A percentile compares a stretch with the other conserved stretches of the same genome.
Evolutionary conservation across 2,888 invertebrate genomes (phyloP).

Genomic region (Thereva nobilitata): DNA sequence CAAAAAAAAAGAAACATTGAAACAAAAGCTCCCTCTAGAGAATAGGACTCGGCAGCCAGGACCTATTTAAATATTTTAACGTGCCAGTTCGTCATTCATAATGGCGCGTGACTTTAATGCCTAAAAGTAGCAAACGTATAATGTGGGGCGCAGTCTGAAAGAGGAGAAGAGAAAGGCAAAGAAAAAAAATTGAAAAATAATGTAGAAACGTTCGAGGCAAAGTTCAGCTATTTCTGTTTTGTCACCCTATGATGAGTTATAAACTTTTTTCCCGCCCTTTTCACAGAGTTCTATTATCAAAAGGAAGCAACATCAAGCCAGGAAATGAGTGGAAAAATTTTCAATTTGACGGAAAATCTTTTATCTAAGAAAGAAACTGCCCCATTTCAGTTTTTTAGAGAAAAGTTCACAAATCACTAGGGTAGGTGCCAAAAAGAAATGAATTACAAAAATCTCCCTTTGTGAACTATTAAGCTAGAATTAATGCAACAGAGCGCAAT

Average conservation of each 20-base stretch:
- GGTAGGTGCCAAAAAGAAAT: no score
- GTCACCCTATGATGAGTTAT: conserved; percentile 32
- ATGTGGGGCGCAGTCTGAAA: no score
- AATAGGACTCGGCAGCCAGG: conserved; percentile 13
- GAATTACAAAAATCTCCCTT: no score
- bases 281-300: conserved; percentile 10
- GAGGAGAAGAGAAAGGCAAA: no score
- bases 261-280: conserved; percentile 14
- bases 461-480: no score
- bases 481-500: no score
- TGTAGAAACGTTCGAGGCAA: conserved; percentile 18
- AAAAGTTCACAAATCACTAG: no score
- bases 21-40: conserved; percentile 8
- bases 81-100: conserved; percentile 34
- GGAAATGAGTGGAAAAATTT: conserved; percentile 21
- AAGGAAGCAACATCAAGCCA: conserved; percentile 1
- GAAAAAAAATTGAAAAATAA: neutral
- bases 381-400: no score
- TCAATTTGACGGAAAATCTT: conserved; percentile 22
- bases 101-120: conserved; percentile 33
- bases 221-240: conserved; percentile 22
- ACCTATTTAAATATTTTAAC: conserved; percentile 33
- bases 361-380: neutral
- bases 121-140: conserved; percentile 10
- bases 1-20: no score